Evolutionary conservation across 2,113 vertebrate species (phyloP), one percentile per base, ranked within the genome.

Genomic region (Carassius gibelio): DNA sequence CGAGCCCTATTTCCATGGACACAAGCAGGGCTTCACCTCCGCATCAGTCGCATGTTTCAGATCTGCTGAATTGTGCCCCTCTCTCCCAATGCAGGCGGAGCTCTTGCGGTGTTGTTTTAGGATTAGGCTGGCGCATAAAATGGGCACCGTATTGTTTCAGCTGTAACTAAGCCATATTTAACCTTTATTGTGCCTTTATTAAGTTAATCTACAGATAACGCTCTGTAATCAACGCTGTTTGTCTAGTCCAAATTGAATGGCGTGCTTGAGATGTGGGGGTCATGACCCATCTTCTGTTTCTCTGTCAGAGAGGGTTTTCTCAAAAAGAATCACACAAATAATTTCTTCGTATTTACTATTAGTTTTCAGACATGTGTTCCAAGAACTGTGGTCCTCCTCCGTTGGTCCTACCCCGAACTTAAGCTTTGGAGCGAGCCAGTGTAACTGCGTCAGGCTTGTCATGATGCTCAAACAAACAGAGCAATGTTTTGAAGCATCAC

Each of bases 71-170:
- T 88, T 52, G 50, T 89, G 68, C 84, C 82, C 55, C 82, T 90
- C 89, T 90, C 78, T 62, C n/a, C 38, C 57, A 19, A 42, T 21
- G 23, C 45, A 62, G n/a, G 5, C 3, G 0, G 59, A 64, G 75
- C 42, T 66, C 13, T 77, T 2, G 26, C 30, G 26, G 17, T 90
- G 86, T 90, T 92, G 89, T 92, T 89, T 88, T 79, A 83, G 89
- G 89, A 90, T 91, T 91, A 90, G 50, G 26, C 57, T 3, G 36
- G 23, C 64, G 71, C 79, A 72, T 88, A 69, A 75, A 82, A 90
- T 87, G 87, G 86, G 59, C 66, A 10, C 71, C 74, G 62, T 79
- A 74, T 89, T 89, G 81, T 89, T 87, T 86, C 75, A 77, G 69
- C 71, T 80, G 30, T 89, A 82, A 89, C 85, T 86, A 68, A 66